These are phyloP conservation scores for Polyploca ridens DNA, from an alignment of 2,888 invertebrate genomes.

Conservation along the genomic window DNA sequence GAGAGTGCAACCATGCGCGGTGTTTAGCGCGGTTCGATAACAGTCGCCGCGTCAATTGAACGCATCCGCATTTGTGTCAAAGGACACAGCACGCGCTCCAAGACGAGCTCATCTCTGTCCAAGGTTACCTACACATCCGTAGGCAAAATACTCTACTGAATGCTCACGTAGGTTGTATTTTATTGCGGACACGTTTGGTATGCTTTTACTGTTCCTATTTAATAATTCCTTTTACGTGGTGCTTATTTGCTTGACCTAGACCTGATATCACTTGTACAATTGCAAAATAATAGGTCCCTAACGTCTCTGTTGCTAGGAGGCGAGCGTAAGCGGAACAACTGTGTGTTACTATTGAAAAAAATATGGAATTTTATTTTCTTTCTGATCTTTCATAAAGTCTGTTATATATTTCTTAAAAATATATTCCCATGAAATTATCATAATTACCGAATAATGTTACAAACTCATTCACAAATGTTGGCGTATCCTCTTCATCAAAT, in stretches of 20 bases:
- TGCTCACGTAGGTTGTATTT: conserved; percentile 51
- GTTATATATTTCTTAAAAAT: neutral
- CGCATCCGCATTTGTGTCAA: conserved; percentile 82
- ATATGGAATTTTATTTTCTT: neutral
- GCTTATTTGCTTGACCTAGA: neutral
- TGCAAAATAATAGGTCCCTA: neutral
- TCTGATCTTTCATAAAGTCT: neutral
- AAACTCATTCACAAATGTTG: conserved; percentile 19
- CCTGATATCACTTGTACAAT: neutral
- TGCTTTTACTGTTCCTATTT: conserved; percentile 13
- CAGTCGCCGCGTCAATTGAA: conserved; percentile 75
- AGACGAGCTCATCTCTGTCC: conserved; percentile 74
- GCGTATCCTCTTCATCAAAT: conserved; percentile 35
- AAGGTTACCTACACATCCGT: conserved; percentile 75
- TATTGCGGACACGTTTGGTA: conserved; percentile 41
- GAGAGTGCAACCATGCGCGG: conserved; percentile 68
- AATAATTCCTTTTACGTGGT: neutral
- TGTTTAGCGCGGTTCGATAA: conserved; percentile 82
- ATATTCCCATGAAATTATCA: neutral
- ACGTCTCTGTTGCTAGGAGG: neutral
- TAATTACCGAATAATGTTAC: neutral
- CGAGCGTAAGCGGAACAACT: neutral
- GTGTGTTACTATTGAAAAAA: neutral
- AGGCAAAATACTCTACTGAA: conserved; percentile 52
- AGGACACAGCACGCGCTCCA: conserved; percentile 78